A percentile compares a stretch with the other conserved stretches of the same genome.
Conservation (phyloP, 92 coral and sea anemone genomes). For the Heteractis magnifica region DNA sequence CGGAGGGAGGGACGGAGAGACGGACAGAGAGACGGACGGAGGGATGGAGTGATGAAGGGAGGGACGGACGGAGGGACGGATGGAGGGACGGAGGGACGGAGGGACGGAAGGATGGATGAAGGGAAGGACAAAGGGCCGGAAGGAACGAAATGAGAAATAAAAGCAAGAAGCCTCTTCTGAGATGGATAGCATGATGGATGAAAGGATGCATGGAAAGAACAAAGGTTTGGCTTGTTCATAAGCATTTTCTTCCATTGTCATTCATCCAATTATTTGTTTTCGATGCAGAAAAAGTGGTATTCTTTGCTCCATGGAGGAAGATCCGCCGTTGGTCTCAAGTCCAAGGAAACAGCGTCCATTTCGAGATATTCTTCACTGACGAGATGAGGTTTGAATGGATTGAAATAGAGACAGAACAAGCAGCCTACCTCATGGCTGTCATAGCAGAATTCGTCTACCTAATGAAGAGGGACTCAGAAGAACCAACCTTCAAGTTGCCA, state of each 20-base stretch:
- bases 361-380: conserved; percentile 78
- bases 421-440: conserved; percentile 79
- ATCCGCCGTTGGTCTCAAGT: conserved; percentile 88
- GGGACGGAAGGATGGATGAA: background rate
- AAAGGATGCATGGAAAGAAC: background rate
- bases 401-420: conserved; percentile 76
- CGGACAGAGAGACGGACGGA: too few relatives aligned
- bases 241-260: background rate
- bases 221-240: background rate
- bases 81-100: background rate
- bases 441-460: conserved; percentile 74
- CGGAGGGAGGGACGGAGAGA: too few relatives aligned
- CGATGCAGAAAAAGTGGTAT: conserved; percentile 54
- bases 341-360: conserved; percentile 82
- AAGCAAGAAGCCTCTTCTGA: too few relatives aligned
- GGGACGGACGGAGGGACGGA: background rate
- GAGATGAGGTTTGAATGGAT: conserved; percentile 85
- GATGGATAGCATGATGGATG: background rate
- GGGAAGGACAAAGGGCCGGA: background rate
- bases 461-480: conserved; percentile 56
- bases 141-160: too few relatives aligned
- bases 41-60: too few relatives aligned
- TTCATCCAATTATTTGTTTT: background rate
- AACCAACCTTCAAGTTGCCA: conserved; percentile 43
- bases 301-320: conserved; percentile 82